These are phyloP conservation scores for Euplexia lucipara DNA, from an alignment of 2,888 invertebrate species.

Conservation along the genomic window DNA sequence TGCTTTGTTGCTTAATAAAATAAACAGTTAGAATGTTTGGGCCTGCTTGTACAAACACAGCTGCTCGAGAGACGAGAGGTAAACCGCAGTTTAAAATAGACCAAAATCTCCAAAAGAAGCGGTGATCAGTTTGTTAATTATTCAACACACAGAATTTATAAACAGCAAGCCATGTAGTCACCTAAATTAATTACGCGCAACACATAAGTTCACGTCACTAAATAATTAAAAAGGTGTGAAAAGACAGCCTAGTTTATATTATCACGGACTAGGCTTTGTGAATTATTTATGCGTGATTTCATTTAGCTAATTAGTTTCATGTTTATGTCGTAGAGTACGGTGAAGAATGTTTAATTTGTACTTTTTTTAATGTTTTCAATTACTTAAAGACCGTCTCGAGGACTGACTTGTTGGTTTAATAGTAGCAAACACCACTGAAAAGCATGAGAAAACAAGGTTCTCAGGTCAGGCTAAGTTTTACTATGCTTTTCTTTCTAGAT, in stretches of 20 bases:
- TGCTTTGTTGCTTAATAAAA: conserved; percentile 12
- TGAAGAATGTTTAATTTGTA: conserved; percentile 16
- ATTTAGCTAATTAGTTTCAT: conserved; percentile 53
- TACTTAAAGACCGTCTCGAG: background rate
- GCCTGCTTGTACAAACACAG: conserved; percentile 6
- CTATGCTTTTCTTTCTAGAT: too few relatives aligned
- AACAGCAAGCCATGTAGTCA: conserved; percentile 1
- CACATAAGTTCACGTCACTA: conserved; percentile 17
- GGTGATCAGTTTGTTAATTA: background rate
- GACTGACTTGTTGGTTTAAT: too few relatives aligned
- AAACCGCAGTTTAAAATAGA: conserved; percentile 7
- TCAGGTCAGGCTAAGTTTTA: too few relatives aligned
- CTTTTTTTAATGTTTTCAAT: conserved; percentile 34
- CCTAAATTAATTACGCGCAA: conserved; percentile 17
- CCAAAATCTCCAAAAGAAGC: background rate
- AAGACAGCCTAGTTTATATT: conserved; percentile 33
- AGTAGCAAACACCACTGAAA: too few relatives aligned
- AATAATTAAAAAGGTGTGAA: conserved; percentile 53
- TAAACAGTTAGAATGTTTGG: conserved; percentile 13
- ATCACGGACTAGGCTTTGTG: conserved; percentile 22
- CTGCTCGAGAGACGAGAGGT: background rate
- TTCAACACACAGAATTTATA: conserved; percentile 16
- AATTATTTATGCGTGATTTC: conserved; percentile 45
- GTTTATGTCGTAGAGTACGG: conserved; percentile 9
- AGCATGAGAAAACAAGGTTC: too few relatives aligned